Conservation (phyloP, 2,797 vertebrate genomes). For the Gymnothorax reevesii region DNA sequence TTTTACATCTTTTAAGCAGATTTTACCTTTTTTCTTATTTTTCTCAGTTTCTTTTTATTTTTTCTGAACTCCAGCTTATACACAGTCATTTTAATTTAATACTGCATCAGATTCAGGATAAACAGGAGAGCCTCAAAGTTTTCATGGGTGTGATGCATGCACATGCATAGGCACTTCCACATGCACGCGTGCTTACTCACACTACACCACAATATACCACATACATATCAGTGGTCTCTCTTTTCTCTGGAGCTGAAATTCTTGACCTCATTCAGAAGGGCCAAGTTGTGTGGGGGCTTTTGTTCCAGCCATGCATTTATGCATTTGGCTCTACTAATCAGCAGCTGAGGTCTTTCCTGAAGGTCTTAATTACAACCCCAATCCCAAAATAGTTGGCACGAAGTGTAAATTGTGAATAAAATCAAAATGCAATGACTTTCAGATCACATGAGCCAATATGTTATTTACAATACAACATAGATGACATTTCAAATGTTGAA, state of each 20-base stretch:
- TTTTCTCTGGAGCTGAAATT: constrained; percentile 34
- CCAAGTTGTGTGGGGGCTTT: too few relatives aligned
- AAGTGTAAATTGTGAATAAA: too few relatives aligned
- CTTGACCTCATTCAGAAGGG: background rate
- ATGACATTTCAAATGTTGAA: too few relatives aligned
- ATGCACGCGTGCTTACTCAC: background rate
- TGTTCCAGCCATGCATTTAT: too few relatives aligned
- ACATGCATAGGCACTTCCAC: background rate
- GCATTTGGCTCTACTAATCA: too few relatives aligned
- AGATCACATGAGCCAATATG: too few relatives aligned
- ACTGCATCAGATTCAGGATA: constrained; percentile 26
- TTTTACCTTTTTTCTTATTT: constrained; percentile 33
- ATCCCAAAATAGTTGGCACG: too few relatives aligned
- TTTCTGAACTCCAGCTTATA: constrained; percentile 22
- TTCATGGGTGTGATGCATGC: constrained; percentile 19
- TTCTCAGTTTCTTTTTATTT: constrained; percentile 42
- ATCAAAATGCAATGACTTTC: too few relatives aligned
- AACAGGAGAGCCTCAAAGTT: constrained; percentile 28
- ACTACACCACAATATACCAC: background rate
- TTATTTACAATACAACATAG: too few relatives aligned
- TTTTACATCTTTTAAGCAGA: constrained; percentile 44
- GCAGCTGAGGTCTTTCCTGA: too few relatives aligned
- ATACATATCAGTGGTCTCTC: background rate
- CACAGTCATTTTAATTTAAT: background rate
- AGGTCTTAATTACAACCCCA: too few relatives aligned